These are phyloP conservation scores for Platalea minor DNA, from an alignment of 2,797 vertebrate genomes.

Conservation along the genomic window DNA sequence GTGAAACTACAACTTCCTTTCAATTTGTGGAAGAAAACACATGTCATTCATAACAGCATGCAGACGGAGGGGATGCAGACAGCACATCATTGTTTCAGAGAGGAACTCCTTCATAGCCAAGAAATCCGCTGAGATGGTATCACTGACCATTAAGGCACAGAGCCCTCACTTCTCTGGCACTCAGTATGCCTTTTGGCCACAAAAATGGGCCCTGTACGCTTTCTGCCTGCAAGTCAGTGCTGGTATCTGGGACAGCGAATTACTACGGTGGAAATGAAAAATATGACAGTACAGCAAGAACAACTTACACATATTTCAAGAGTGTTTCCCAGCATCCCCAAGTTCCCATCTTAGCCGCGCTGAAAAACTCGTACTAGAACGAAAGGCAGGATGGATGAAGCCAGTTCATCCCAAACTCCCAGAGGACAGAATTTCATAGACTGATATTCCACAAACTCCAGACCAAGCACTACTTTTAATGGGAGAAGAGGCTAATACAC, in stretches of 20 bases:
- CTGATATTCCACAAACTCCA: background rate
- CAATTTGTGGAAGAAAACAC: background rate
- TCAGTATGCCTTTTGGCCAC: background rate
- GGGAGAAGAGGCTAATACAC: background rate
- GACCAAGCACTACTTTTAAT: background rate
- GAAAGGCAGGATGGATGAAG: background rate
- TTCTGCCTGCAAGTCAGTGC: background rate
- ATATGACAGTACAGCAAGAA: background rate
- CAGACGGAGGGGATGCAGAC: background rate
- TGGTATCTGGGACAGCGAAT: background rate
- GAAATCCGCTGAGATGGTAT: background rate
- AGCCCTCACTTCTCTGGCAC: background rate
- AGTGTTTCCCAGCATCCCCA: background rate
- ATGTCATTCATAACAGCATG: background rate
- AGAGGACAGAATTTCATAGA: background rate
- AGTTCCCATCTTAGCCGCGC: background rate
- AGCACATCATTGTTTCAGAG: background rate
- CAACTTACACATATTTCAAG: background rate
- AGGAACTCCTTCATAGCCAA: background rate
- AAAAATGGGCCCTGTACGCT: fast-evolving
- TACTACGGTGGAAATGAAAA: background rate
- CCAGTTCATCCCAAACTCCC: background rate
- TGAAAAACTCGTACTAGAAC: background rate
- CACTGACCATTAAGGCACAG: background rate
- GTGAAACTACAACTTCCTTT: conserved; percentile 7